Evolutionary conservation across 2,113 vertebrate species (phyloP), one percentile per base, ranked within the genome.

Genomic region (Telmatochromis brichardi): DNA sequence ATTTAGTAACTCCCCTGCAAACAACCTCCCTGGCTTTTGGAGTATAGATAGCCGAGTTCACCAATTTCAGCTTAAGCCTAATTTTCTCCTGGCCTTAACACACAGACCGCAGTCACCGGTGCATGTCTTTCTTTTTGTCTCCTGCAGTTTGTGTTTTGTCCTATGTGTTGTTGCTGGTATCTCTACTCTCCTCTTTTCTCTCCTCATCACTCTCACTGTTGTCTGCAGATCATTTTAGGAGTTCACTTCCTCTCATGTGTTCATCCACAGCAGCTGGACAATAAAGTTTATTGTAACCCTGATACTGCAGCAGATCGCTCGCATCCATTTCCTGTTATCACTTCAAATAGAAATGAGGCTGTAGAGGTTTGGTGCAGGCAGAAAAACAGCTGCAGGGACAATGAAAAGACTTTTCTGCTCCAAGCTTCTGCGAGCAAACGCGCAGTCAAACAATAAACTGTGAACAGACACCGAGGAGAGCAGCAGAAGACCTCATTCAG

Each of bases 341-440:
- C 58, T 60, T 60, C 57, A 60, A 60, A 60, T 60, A 60, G 57
- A 60, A 58, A 58, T 1, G 13, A 57, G 23, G 0, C 23, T 2
- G 54, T 2, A 0, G 54, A 57, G 54, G 54, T 57, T 57, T 15
- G 54, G 23, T 57, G 54, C 23, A 2, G 0, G 54, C 54, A 57
- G 54, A 28, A 57, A 57, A 57, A 57, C 23, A 57, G 54, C 54
- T 28, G 54, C 21, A 14, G 54, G 54, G 21, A 55, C 54, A 13
- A 55, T 13, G 53, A 55, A 55, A 55, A 55, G 6, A 4, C 4
- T 54, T 53, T 4, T 53, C 51, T 53, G 51, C 51, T 53, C n/a
- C 51, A 53, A 53, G 3, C 2, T 2, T 53, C 50, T 53, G 5
- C 50, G 2, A 53, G 47, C 50, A 19, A 51, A 50, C 15, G 1